A percentile compares a stretch with the other conserved stretches of the same genome.
phyloP scores from a whole-genome alignment of 2,113 vertebrate species.

The Apeltes quadracus region DNA sequence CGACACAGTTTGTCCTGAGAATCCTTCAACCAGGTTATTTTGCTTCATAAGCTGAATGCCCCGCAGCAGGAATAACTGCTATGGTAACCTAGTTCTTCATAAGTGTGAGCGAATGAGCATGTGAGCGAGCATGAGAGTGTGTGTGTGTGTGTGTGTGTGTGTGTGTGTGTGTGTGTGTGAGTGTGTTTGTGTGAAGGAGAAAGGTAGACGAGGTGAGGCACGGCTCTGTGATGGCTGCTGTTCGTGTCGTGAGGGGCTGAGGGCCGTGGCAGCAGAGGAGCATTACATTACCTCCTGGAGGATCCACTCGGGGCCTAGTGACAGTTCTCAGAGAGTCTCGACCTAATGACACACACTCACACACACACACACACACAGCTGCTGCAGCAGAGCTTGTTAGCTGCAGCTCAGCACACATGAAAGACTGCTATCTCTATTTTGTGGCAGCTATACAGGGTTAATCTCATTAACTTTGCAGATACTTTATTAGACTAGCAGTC shows the following conservation, averaged over 20 bases:
- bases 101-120: constrained; percentile 14
- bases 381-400: constrained; percentile 40
- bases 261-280: constrained; percentile 20
- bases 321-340: constrained; percentile 23
- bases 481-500: neutral
- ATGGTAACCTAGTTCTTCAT: constrained; percentile 64
- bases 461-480: constrained; percentile 33
- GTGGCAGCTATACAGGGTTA: constrained; percentile 19
- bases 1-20: constrained; percentile 41
- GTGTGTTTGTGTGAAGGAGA: neutral
- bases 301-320: constrained; percentile 4
- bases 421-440: constrained; percentile 31
- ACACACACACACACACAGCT: constrained; percentile 24
- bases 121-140: neutral
- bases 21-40: constrained; percentile 44
- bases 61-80: constrained; percentile 53
- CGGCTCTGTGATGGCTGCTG: constrained; percentile 6
- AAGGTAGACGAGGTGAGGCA: constrained; percentile 3
- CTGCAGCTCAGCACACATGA: constrained; percentile 26
- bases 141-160: constrained; percentile 6
- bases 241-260: constrained; percentile 24
- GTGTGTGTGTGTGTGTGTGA: neutral
- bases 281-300: constrained; percentile 39
- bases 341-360: constrained; percentile 17
- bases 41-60: constrained; percentile 59